Evolutionary conservation across 1,140 invertebrate genomes (phyloP), one percentile per base, ranked within the genome.

Genomic region (Drosophila azteca): DNA sequence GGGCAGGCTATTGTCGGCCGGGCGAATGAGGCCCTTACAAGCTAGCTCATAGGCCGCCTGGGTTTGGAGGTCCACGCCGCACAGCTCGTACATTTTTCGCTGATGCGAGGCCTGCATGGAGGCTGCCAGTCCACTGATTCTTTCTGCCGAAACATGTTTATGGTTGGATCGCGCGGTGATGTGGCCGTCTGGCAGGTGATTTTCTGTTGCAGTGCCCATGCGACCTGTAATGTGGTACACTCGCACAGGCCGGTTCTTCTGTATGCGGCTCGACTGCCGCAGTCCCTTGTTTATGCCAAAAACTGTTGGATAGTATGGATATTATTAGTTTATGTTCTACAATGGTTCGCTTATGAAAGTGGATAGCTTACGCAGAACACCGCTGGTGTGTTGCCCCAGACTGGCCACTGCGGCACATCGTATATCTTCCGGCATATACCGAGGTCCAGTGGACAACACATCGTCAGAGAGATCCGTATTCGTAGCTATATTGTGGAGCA

Each of bases 21-120:
- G 97, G 63, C 97, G 92, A 6, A 98, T 93, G 0, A 95, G 92
- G 1, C 98, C 98, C 92, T 95, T 91, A 13, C 93, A 92, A 15
- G 97, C 97, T 59, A 99, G 81, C 49, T 99, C 96, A 92, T 97
- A 99, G 8, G 97, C 97, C 51, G 95, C 94, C 93, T 99, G 95
- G 70, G 96, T 97, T 72, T 96, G 93, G 35, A 96, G 93, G 91
- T 97, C 94, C 0, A 98, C 93, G 44, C 97, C 97, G 66, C 94
- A 94, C 46, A 95, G 87, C 70, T 96, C 93, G 91, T 95, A 97
- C 95, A 97, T 96, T 80, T 95, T 94, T 72, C 93, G 94, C 91
- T 97, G 97, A 92, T 98, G 96, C 24, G 95, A 94, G 8, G 96
- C 94, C 92, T 98, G 96, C 90, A 97, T 95, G 4, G 95, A 93